Evolutionary conservation across 2,797 vertebrate species (phyloP).

Genomic region (Xenops minutus): DNA sequence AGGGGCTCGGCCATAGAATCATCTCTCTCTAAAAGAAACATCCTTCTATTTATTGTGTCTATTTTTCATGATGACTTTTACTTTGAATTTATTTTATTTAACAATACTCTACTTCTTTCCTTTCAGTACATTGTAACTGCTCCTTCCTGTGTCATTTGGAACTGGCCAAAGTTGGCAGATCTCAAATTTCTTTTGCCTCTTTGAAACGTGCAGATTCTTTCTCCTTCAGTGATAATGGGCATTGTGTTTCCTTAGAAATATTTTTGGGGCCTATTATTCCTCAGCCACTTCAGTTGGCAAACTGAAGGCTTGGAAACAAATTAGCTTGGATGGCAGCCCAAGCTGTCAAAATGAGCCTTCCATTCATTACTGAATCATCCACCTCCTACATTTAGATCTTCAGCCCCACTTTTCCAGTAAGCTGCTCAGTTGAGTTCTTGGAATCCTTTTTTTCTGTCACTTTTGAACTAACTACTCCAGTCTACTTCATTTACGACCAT

Average conservation of each 20-base stretch:
- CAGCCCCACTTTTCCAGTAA: constrained; percentile 38
- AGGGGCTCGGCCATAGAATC: neutral
- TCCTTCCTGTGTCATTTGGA: constrained; percentile 52
- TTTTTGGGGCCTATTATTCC: constrained; percentile 73
- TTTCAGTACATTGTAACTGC: constrained; percentile 36
- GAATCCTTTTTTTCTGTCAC: constrained; percentile 8
- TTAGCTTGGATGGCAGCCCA: constrained; percentile 68
- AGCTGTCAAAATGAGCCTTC: constrained; percentile 63
- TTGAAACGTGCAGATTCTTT: constrained; percentile 60
- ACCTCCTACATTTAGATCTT: constrained; percentile 54
- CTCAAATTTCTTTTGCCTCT: constrained; percentile 64
- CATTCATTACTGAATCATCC: constrained; percentile 62
- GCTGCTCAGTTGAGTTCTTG: constrained; percentile 52
- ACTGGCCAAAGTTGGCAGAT: constrained; percentile 65
- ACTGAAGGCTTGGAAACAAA: constrained; percentile 68
- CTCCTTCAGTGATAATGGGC: constrained; percentile 62
- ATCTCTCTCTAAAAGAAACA: neutral
- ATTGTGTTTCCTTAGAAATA: constrained; percentile 70
- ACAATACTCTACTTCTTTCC: neutral
- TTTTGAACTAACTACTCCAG: constrained; percentile 48
- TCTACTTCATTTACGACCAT: constrained; percentile 39
- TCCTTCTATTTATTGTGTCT: neutral
- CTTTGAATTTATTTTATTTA: constrained; percentile 29
- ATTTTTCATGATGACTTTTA: constrained; percentile 15
- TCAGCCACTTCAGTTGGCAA: constrained; percentile 68